These are phyloP conservation scores for Nephrotoma guestfalica DNA, from an alignment of 2,888 invertebrate genomes.

Conservation along the genomic window DNA sequence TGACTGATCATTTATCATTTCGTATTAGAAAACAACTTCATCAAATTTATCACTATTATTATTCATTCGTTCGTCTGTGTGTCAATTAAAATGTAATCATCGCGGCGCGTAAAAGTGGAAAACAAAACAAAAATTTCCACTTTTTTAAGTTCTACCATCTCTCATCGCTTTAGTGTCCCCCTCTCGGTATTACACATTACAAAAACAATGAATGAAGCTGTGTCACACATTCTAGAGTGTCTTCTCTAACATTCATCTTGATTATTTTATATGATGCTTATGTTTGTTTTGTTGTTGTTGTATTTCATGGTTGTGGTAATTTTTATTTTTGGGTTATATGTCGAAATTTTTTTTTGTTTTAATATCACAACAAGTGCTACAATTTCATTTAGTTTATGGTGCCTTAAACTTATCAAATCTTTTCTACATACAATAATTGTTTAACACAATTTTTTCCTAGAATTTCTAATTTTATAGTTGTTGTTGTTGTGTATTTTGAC, in stretches of 20 bases:
- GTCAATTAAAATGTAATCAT: neutral
- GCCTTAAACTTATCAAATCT: neutral
- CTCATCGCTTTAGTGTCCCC: neutral
- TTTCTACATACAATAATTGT: neutral
- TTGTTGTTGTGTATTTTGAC: neutral
- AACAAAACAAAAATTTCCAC: neutral
- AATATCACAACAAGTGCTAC: neutral
- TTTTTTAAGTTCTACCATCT: neutral
- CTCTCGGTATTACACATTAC: neutral
- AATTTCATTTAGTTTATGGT: neutral
- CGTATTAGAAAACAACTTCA: neutral
- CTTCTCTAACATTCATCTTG: neutral
- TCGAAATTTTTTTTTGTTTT: neutral
- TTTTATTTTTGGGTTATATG: neutral
- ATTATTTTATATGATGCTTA: neutral
- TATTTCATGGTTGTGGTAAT: neutral
- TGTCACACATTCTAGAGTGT: neutral
- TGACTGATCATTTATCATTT: neutral
- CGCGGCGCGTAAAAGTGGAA: neutral
- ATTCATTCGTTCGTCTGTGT: neutral
- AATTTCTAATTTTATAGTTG: neutral
- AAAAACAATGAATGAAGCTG: neutral
- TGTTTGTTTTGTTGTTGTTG: neutral
- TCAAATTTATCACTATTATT: neutral
- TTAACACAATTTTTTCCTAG: neutral